Conservation (phyloP, 2,888 invertebrate genomes). For the Liposcelis brunnea region DNA sequence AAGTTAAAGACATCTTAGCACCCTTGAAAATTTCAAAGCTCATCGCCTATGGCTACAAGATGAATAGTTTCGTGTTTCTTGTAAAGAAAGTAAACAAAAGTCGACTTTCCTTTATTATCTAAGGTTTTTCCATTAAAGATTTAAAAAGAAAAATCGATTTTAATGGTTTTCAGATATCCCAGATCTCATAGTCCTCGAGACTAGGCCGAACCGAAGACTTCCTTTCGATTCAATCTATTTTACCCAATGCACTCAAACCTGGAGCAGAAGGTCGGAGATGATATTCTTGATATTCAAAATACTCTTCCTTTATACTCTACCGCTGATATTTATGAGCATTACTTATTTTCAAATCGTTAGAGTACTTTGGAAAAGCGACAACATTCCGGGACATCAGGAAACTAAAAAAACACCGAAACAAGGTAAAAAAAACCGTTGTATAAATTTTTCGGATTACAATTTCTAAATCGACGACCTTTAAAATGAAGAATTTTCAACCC, state of each 20-base stretch:
- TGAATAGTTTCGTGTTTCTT: too few relatives aligned
- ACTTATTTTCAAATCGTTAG: slow-evolving; percentile 70
- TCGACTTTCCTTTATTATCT: too few relatives aligned
- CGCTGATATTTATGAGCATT: slow-evolving; percentile 63
- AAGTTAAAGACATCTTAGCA: too few relatives aligned
- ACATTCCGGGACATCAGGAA: slow-evolving; percentile 48
- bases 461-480: too few relatives aligned
- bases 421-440: too few relatives aligned
- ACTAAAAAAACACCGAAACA: too few relatives aligned
- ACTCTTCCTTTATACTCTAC: slow-evolving; percentile 59
- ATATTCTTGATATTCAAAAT: slow-evolving; percentile 51
- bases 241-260: slow-evolving; percentile 53
- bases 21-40: too few relatives aligned
- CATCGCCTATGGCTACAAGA: too few relatives aligned
- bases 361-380: slow-evolving; percentile 65
- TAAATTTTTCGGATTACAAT: too few relatives aligned
- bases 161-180: slow-evolving; percentile 61
- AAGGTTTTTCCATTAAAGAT: neutral
- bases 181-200: slow-evolving; percentile 54
- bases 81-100: too few relatives aligned
- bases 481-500: too few relatives aligned
- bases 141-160: neutral
- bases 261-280: slow-evolving; percentile 50
- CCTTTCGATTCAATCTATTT: slow-evolving; percentile 41
- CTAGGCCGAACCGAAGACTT: slow-evolving; percentile 27